A percentile compares a stretch with the other conserved stretches of the same genome.
Evolutionary conservation across 1,140 invertebrate species (phyloP).

Genomic region (Yoshiicerus persimilis): DNA sequence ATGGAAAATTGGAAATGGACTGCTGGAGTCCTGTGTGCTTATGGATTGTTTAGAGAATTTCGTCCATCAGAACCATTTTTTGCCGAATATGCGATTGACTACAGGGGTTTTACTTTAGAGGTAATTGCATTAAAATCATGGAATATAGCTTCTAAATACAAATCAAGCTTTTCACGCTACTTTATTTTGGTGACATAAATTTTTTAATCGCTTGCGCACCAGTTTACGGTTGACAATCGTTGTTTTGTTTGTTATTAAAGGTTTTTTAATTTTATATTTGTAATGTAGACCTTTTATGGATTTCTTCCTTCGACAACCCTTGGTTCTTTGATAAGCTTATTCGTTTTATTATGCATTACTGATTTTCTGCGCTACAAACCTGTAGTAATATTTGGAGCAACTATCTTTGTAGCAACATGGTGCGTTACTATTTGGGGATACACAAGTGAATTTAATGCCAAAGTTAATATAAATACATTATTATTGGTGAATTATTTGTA

Average conservation of each 20-base stretch:
- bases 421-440: slow-evolving; percentile 69
- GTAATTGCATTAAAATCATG: slow-evolving; percentile 51
- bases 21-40: slow-evolving; percentile 68
- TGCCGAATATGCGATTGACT: slow-evolving; percentile 70
- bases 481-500: too few species aligned
- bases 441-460: neutral
- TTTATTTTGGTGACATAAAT: too few species aligned
- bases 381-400: slow-evolving; percentile 73
- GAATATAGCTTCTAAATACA: too few species aligned
- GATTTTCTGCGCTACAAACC: slow-evolving; percentile 84
- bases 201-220: too few species aligned
- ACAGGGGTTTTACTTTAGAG: slow-evolving; percentile 71
- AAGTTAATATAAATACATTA: neutral
- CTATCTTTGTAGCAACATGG: slow-evolving; percentile 70
- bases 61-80: slow-evolving; percentile 80
- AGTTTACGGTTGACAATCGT: too few species aligned
- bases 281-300: slow-evolving; percentile 65
- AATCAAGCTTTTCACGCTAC: too few species aligned
- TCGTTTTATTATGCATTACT: slow-evolving; percentile 76
- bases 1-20: slow-evolving; percentile 64
- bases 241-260: neutral
- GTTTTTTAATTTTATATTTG: neutral
- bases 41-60: slow-evolving; percentile 79
- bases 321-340: slow-evolving; percentile 68
- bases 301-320: slow-evolving; percentile 82